Evolutionary conservation across 2,888 invertebrate species (phyloP), one percentile per base, ranked within the genome.

Genomic region (Torymus tubicola): DNA sequence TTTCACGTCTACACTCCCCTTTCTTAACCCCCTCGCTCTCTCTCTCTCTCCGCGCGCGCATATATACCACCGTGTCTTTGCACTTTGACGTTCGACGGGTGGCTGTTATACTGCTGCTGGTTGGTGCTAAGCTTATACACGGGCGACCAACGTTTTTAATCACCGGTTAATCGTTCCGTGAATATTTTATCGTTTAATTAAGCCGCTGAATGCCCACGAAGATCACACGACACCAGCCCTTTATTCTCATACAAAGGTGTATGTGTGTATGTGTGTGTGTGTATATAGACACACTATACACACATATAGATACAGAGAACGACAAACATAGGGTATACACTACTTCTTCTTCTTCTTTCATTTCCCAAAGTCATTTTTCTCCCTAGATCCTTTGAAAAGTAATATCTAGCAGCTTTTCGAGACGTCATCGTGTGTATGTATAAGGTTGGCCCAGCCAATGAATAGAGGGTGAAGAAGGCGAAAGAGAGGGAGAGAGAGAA

Each of bases 161-260:
- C 81, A 80, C 73, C 84, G 84, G 84, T 84, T 87, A 87, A 87
- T 87, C 86, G 85, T 82, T 82, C 78, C 78, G 81, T 88, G 87
- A 87, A 89, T 89, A 88, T 87, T 88, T 87, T 83, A 88, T 84
- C 84, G 73, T 69, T 69, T 58, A 67, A 81, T 81, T 78, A 78
- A 63, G 50, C 68, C 21, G 60, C 74, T 65, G 64, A 80, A 80
- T 74, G 63, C n/a, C 55, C 11, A 31, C 31, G 31, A 31, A 67
- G 68, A 67, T 75, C 60, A 18, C 53, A 18, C 52, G 31, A 4
- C 31, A n/a, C n/a, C n/a, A n/a, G 31, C 5, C 31, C 31, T 31
- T 31, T 31, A 31, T 31, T 31, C 31, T 31, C 31, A 31, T 8
- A 31, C 31, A 31, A 31, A 1, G 31, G 31, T 31, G n/a, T n/a